Evolutionary conservation across 2,797 vertebrate genomes (phyloP).

Genomic region (Dipus sagitta): DNA sequence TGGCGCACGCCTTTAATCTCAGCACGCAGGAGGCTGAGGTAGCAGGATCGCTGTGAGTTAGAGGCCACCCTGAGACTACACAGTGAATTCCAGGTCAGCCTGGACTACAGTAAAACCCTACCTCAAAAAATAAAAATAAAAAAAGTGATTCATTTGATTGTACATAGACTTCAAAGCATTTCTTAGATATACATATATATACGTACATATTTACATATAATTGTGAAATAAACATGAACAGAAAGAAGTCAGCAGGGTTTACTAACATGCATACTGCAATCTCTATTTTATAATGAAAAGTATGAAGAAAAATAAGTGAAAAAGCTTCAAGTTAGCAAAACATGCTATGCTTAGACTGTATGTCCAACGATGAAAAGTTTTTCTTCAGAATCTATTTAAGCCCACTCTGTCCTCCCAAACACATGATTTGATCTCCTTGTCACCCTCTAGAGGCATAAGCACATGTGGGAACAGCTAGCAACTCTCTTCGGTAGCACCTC

Average conservation of each 20-base stretch:
- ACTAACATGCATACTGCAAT: background rate
- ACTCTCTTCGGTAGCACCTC: no score
- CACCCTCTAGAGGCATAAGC: background rate
- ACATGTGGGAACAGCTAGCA: fast-evolving
- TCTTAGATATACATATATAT: background rate
- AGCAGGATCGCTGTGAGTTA: no score
- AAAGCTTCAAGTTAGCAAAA: background rate
- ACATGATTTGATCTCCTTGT: background rate
- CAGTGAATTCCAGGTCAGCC: no score
- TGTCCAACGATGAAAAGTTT: background rate
- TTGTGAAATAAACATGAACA: background rate
- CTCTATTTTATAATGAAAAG: background rate
- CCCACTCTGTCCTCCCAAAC: background rate
- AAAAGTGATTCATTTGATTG: background rate
- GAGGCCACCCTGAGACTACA: no score
- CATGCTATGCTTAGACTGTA: background rate
- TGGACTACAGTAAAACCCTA: no score
- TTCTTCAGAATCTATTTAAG: background rate
- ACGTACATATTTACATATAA: background rate
- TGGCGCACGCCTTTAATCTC: no score
- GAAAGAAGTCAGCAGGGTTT: background rate
- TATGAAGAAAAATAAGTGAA: background rate
- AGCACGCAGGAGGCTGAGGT: no score
- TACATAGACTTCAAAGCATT: background rate
- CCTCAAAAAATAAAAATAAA: no score